Evolutionary conservation across 2,113 vertebrate species (phyloP), one percentile per base, ranked within the genome.

Genomic region (Agapornis roseicollis): DNA sequence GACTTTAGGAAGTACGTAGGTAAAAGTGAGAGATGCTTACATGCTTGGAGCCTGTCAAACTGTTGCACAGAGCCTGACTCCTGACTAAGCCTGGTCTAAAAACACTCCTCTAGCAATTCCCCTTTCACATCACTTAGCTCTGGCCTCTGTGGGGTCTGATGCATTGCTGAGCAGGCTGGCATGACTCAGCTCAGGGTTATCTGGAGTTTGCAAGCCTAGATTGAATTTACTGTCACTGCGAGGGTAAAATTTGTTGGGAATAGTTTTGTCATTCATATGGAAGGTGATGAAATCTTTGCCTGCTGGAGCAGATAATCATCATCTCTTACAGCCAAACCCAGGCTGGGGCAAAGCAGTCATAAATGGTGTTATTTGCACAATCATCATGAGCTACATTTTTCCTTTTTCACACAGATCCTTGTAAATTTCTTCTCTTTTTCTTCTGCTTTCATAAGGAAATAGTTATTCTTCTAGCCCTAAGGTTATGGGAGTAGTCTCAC

Each of bases 141-240:
- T 66, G 93, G 71, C 58, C 70, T 55, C 70, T 35, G 52, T 4
- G 7, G 44, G 41, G 27, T 72, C 73, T 79, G 80, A 79, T n/a
- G 61, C 71, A 46, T 18, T 60, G 55, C 14, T 3, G 2, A 11
- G 61, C 56, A 69, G 44, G 61, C 35, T 4, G 3, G 52, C 23
- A 56, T 95, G 95, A 96, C 78, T 96, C 95, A 96, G 70, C 65
- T 80, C 66, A 90, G 84, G 77, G 80, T 92, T 94, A 92, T 92
- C 66, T 85, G 68, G 42, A 92, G 31, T 93, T n/a, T 96, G 73
- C 61, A 66, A 79, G 70, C n/a, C 44, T 52, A 89, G 61, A 81
- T 35, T 93, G 88, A 86, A 95, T 87, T 97, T 97, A 95, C 96
- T 90, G 88, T 94, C 70, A 92, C 46, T 85, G 27, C 14, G 49